Evolutionary conservation across 2,113 vertebrate species (phyloP).

Genomic region (Melanerpes formicivorus): DNA sequence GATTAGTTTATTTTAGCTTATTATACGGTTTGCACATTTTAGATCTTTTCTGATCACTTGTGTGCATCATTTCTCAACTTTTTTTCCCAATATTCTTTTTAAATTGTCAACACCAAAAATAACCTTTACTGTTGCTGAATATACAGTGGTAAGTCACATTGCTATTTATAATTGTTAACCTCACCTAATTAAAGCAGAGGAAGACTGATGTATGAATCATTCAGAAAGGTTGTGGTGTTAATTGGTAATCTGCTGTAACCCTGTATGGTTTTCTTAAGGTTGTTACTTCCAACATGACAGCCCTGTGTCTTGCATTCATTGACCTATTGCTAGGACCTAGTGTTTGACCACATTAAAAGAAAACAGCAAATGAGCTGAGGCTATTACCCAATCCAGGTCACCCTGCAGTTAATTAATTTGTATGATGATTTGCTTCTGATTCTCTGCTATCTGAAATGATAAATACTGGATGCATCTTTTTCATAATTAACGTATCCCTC

Average conservation of each 20-base stretch:
- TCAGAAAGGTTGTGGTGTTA: slow-evolving; percentile 9
- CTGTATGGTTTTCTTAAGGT: neutral
- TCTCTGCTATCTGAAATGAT: neutral
- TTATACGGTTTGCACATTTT: neutral
- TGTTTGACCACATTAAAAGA: neutral
- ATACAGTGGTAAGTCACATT: neutral
- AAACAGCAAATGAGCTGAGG: neutral
- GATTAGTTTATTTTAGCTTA: neutral
- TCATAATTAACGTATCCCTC: slow-evolving; percentile 24
- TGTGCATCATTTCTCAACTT: neutral
- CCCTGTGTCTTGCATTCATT: neutral
- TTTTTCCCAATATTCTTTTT: neutral
- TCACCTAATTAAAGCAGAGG: slow-evolving; percentile 8
- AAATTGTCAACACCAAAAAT: neutral
- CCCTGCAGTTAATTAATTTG: neutral
- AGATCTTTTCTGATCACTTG: neutral
- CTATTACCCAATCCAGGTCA: neutral
- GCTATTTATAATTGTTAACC: neutral
- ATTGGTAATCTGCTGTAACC: neutral
- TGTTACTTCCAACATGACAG: neutral
- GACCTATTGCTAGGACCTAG: neutral
- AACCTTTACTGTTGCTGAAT: neutral
- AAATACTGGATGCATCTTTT: neutral
- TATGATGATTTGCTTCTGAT: slow-evolving; percentile 2
- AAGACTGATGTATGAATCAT: neutral